A percentile compares a stretch with the other conserved stretches of the same genome.
Evolutionary conservation across 2,797 vertebrate genomes (phyloP).

Genomic region (Danio jaintianensis): DNA sequence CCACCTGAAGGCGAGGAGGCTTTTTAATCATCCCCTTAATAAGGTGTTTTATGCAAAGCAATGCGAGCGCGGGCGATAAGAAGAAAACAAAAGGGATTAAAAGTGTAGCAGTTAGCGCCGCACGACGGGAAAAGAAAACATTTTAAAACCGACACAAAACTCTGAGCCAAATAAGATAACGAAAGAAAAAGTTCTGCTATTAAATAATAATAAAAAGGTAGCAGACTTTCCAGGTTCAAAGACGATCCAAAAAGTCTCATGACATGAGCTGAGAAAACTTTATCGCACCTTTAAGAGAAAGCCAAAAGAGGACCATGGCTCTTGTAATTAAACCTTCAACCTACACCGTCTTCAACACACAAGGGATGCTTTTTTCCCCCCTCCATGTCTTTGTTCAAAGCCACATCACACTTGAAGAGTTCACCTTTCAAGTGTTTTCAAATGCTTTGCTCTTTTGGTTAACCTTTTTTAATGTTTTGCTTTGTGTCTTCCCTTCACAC

Average conservation of each 20-base stretch:
- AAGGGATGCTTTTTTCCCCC: constrained; percentile 44
- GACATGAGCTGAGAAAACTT: constrained; percentile 45
- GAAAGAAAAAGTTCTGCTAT: constrained; percentile 46
- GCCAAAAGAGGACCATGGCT: constrained; percentile 42
- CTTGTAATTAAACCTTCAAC: constrained; percentile 64
- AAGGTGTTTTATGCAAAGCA: constrained; percentile 84
- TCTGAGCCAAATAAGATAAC: constrained; percentile 52
- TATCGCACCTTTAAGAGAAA: constrained; percentile 39
- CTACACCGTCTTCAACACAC: constrained; percentile 61
- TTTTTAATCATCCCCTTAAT: constrained; percentile 87
- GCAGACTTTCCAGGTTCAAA: constrained; percentile 44
- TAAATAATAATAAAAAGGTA: constrained; percentile 4
- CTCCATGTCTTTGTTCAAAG: constrained; percentile 28
- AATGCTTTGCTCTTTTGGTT: constrained; percentile 68
- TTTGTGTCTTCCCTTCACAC: constrained; percentile 64
- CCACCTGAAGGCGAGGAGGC: constrained; percentile 78
- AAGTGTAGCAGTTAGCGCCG: constrained; percentile 29
- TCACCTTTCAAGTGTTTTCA: constrained; percentile 70
- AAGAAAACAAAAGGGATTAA: constrained; percentile 64
- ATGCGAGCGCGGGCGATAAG: constrained; percentile 77
- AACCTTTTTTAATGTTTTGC: constrained; percentile 67
- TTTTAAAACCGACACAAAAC: constrained; percentile 64
- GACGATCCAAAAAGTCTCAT: constrained; percentile 50
- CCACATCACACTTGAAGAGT: constrained; percentile 66
- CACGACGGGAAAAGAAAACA: constrained; percentile 64